Conservation (phyloP, 1,140 invertebrate genomes). For the Habropoda laboriosa region DNA sequence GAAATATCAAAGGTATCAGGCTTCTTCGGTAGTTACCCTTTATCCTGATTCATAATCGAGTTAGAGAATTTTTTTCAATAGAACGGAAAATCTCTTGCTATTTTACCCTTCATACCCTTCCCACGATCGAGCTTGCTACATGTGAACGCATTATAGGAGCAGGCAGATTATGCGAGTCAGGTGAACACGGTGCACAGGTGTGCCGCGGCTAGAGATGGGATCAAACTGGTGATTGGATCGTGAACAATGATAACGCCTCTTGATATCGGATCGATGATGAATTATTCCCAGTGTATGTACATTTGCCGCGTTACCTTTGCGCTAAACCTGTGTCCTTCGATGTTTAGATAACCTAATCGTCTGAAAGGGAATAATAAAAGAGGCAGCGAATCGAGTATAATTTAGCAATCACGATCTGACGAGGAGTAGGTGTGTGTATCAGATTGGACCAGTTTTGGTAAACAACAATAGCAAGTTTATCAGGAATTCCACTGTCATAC, state of each 20-base stretch:
- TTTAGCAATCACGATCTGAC: no score
- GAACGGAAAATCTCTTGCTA: background rate
- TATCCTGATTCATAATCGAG: background rate
- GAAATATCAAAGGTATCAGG: no score
- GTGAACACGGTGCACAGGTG: conserved; percentile 41
- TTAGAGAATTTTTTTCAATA: background rate
- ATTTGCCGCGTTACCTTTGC: no score
- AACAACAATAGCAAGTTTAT: background rate
- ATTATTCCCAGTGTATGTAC: background rate
- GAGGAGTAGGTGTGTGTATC: no score
- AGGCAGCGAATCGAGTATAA: background rate
- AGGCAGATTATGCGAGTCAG: conserved; percentile 39
- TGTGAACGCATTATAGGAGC: conserved; percentile 27
- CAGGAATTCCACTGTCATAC: no score
- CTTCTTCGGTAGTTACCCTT: background rate
- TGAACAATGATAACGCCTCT: conserved; percentile 4
- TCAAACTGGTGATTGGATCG: conserved; percentile 31
- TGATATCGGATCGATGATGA: background rate
- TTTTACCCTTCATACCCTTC: background rate
- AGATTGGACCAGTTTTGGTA: no score
- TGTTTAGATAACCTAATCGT: no score
- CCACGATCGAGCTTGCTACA: conserved; percentile 9
- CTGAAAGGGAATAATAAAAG: background rate
- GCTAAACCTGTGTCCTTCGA: no score
- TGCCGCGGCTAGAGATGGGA: conserved; percentile 36